Conservation (phyloP, 2,888 invertebrate species). For the Hyposoter didymator region DNA sequence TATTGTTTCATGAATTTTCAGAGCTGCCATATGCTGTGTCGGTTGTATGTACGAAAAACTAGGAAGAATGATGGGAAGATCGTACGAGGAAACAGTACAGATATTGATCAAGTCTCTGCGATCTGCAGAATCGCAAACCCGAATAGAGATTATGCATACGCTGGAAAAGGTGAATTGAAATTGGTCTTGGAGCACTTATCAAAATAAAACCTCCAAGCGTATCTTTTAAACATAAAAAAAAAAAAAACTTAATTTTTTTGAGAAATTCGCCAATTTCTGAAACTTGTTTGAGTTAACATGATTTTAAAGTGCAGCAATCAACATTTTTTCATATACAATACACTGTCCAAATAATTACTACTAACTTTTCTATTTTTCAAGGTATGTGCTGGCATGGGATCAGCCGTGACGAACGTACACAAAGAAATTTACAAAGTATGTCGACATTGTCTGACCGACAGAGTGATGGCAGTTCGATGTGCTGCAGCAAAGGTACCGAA, state of each 20-base stretch:
- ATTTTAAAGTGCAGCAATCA: background rate
- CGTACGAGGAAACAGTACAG: conserved; percentile 98
- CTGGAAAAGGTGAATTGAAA: conserved; percentile 91
- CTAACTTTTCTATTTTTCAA: conserved; percentile 75
- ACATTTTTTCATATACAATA: background rate
- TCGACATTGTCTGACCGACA: conserved; percentile 94
- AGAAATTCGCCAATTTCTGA: background rate
- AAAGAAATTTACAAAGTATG: conserved; percentile 97
- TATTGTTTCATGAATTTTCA: conserved; percentile 82
- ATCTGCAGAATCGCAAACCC: conserved; percentile 97
- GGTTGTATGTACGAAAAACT: conserved; percentile 99
- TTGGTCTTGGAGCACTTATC: background rate
- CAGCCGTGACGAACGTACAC: conserved; percentile 93
- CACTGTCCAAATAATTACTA: background rate
- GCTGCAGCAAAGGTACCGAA: conserved; percentile 92
- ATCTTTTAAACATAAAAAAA: background rate
- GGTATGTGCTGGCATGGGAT: conserved; percentile 97
- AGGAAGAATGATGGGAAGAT: conserved; percentile 99
- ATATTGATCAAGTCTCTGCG: conserved; percentile 95
- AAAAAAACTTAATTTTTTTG: too few species aligned
- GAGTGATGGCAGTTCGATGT: conserved; percentile 96
- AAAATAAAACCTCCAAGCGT: background rate
- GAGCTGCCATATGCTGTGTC: conserved; percentile 97
- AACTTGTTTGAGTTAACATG: background rate
- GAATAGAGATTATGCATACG: conserved; percentile 98